Evolutionary conservation across 2,888 invertebrate genomes (phyloP), one percentile per base, ranked within the genome.

Genomic region (Nomada ferruginata): DNA sequence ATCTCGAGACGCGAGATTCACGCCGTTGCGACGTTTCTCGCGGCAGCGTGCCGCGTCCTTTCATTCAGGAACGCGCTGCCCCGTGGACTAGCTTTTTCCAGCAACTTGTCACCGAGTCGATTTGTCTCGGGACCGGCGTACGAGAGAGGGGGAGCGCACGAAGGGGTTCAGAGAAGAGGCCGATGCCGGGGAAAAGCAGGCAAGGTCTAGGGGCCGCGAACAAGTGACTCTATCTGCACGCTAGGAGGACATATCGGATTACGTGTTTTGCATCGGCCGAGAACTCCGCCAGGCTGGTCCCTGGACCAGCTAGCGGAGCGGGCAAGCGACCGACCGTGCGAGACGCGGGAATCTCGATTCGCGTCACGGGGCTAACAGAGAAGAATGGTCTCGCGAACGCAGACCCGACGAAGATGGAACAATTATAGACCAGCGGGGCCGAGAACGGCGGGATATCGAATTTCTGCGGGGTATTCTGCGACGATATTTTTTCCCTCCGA

Each of bases 181-280:
- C 59, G 57, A 53, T 60, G 44, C n/a, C 26, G 9, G n/a, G 53
- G 59, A 42, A 63, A 55, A 60, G 55, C 52, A 61, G 60, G 76
- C 70, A 63, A 79, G 72, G 73, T 83, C 79, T 79, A 82, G 82
- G 83, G 84, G 80, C 83, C 70, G 82, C 83, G 84, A 89, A 87
- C 90, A 87, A 92, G 90, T 91, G 92, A 92, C 91, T 92, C 91
- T 91, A 92, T 92, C 92, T 91, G 82, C 84, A 79, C 79, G 87
- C 88, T 89, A 89, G 90, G 90, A 89, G 90, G 90, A 91, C 92
- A 90, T 91, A 92, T 92, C 91, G 90, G 89, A 91, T 92, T 91
- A 91, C 91, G 86, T 89, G 89, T 90, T 90, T 89, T 88, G 90
- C 90, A 89, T 91, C 87, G 85, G 80, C 82, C 77, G 82, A 63